Conservation (phyloP, 2,113 vertebrate genomes). For the Channa argus region DNA sequence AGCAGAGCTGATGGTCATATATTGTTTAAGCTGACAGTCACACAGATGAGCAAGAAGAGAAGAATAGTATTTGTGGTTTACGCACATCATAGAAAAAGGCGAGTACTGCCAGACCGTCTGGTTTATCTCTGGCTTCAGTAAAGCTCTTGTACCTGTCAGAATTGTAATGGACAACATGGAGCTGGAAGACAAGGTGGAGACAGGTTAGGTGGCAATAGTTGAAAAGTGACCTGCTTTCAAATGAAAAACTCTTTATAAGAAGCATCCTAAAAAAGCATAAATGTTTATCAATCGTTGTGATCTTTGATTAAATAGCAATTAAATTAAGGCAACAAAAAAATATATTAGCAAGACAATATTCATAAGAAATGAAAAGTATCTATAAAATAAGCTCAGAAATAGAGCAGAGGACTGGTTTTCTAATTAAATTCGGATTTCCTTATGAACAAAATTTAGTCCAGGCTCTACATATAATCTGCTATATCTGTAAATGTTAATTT, state of each 20-base stretch:
- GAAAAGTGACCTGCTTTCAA: background rate
- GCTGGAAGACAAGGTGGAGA: conserved; percentile 78
- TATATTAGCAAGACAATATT: background rate
- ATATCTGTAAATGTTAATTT: too few species aligned
- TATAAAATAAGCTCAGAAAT: background rate
- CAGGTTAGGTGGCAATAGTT: conserved; percentile 23
- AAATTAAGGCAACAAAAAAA: background rate
- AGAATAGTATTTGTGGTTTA: conserved; percentile 25
- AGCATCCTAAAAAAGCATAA: background rate
- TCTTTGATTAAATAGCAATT: background rate
- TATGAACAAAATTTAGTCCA: background rate
- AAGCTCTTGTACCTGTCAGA: conserved; percentile 87
- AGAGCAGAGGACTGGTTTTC: too few species aligned
- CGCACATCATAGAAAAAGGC: conserved; percentile 88
- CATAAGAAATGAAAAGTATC: background rate
- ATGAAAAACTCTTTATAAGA: background rate
- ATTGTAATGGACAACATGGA: conserved; percentile 95
- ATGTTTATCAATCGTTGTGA: background rate
- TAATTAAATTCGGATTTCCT: background rate
- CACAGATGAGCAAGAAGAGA: background rate
- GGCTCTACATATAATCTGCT: too few species aligned
- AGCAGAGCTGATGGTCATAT: background rate
- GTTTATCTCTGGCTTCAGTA: conserved; percentile 82
- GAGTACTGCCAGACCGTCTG: conserved; percentile 89
- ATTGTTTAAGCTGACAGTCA: background rate